Conservation (phyloP, 2,113 vertebrate genomes). For the Anolis carolinensis region DNA sequence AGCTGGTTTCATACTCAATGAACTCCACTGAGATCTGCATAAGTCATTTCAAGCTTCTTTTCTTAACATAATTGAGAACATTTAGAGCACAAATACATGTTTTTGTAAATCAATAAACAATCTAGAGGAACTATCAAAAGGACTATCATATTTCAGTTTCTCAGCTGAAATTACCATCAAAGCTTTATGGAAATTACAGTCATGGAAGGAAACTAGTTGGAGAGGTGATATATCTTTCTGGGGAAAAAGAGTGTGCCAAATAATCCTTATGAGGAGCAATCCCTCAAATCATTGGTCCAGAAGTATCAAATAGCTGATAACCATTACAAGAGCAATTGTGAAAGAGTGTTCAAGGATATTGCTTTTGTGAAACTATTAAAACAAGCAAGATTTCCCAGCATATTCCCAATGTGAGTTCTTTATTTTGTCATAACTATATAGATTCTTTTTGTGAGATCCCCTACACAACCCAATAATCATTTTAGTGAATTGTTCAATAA, state of each 20-base stretch:
- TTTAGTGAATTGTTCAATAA: background rate
- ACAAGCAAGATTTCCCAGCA: background rate
- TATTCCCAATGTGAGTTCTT: background rate
- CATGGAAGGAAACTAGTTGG: slow-evolving; percentile 5
- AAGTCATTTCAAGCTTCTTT: slow-evolving; percentile 15
- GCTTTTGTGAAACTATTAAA: slow-evolving; percentile 26
- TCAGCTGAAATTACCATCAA: slow-evolving; percentile 9
- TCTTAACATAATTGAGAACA: slow-evolving; percentile 4
- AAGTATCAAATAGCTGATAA: slow-evolving; percentile 20
- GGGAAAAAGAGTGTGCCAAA: background rate
- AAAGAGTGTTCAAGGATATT: slow-evolving; percentile 26
- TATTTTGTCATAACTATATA: slow-evolving; percentile 4
- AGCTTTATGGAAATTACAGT: slow-evolving; percentile 29
- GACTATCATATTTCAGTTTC: background rate
- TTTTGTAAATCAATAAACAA: background rate
- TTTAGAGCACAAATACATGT: background rate
- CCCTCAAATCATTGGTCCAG: background rate
- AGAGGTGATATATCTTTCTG: background rate
- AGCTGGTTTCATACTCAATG: slow-evolving; percentile 21
- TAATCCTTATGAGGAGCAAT: background rate
- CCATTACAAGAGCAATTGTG: slow-evolving; percentile 3
- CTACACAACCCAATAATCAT: background rate
- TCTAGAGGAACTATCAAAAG: slow-evolving; percentile 23
- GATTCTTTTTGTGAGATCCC: background rate
- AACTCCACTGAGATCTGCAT: slow-evolving; percentile 9